phyloP scores from a whole-genome alignment of 2,113 vertebrate genomes.

The Cyprinus carpio region DNA sequence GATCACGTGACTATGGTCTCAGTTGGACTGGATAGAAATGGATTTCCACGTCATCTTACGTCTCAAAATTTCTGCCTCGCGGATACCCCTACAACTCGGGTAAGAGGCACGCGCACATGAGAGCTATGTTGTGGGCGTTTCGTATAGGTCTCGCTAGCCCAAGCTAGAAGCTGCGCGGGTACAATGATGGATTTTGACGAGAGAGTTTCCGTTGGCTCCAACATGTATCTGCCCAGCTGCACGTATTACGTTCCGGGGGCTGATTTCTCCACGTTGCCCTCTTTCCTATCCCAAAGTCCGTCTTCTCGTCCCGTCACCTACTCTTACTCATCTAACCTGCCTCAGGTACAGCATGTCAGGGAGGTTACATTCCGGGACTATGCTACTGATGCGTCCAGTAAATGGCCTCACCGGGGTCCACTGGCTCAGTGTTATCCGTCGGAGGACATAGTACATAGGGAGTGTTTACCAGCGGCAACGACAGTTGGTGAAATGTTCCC shows the following conservation, averaged over 20 bases:
- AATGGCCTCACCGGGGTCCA: constrained; percentile 93
- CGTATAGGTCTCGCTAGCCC: constrained; percentile 72
- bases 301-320: constrained; percentile 96
- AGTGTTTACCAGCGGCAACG: constrained; percentile 88
- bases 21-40: constrained; percentile 93
- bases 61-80: constrained; percentile 97
- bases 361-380: constrained; percentile 99
- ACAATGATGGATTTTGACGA: constrained; percentile 99
- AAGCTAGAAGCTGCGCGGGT: constrained; percentile 76
- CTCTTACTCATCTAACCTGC: constrained; percentile 95
- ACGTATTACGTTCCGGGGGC: constrained; percentile 98
- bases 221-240: constrained; percentile 99
- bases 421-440: constrained; percentile 92
- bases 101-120: constrained; percentile 84
- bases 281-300: constrained; percentile 94
- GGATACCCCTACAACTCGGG: constrained; percentile 93
- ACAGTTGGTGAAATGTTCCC: constrained; percentile 92
- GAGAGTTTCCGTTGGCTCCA: constrained; percentile 96
- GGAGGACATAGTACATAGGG: constrained; percentile 96
- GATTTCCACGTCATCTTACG: constrained; percentile 99
- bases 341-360: constrained; percentile 95
- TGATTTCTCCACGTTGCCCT: constrained; percentile 97
- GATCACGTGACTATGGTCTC: constrained; percentile 96
- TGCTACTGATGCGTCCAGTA: constrained; percentile 93
- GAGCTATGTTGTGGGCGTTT: constrained; percentile 92